These are phyloP conservation scores for Hirudo medicinalis DNA, from an alignment of 1,140 invertebrate genomes.

Conservation along the genomic window DNA sequence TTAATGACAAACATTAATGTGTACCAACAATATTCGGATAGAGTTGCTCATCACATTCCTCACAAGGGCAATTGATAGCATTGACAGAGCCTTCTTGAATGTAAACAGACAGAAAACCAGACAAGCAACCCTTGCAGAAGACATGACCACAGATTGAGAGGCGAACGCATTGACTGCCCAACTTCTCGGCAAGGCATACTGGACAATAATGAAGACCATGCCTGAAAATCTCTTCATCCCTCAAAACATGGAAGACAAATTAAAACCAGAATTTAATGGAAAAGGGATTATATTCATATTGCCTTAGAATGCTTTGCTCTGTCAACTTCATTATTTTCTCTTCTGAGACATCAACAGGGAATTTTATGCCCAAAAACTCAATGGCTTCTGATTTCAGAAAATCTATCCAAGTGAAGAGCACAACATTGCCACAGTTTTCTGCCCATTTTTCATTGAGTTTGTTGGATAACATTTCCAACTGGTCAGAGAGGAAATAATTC, in stretches of 20 bases:
- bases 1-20: neutral
- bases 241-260: neutral
- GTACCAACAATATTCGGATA: slow-evolving; percentile 45
- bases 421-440: neutral
- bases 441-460: neutral
- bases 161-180: slow-evolving; percentile 46
- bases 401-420: slow-evolving; percentile 16
- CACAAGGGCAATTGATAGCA: slow-evolving; percentile 48
- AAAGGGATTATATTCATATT: neutral
- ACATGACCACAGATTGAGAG: slow-evolving; percentile 50
- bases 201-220: slow-evolving; percentile 2
- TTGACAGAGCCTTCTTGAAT: slow-evolving; percentile 51
- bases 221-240: neutral
- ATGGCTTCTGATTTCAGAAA: slow-evolving; percentile 15
- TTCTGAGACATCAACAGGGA: slow-evolving; percentile 3
- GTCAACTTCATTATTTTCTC: neutral
- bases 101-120: slow-evolving; percentile 47
- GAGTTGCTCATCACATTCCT: slow-evolving; percentile 49
- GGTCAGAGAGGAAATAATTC: neutral
- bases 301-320: neutral
- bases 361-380: slow-evolving; percentile 3
- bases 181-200: slow-evolving; percentile 20
- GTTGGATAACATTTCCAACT: too few species aligned
- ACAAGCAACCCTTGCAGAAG: slow-evolving; percentile 53
- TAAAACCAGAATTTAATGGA: neutral